phyloP scores from a whole-genome alignment of 2,113 vertebrate species.

The Himantopus leucocephalus region DNA sequence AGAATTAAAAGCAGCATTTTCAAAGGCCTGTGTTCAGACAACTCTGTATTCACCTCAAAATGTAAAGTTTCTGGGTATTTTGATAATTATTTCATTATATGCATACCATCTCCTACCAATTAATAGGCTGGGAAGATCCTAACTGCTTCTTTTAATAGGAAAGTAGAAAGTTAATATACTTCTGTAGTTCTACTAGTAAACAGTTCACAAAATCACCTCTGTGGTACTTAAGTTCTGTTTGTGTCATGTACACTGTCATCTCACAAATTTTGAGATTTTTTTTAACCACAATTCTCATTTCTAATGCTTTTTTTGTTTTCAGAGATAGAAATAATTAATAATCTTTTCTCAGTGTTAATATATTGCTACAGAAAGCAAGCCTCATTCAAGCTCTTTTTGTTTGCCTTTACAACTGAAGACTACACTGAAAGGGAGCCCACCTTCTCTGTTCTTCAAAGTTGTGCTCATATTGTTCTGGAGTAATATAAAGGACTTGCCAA shows the following conservation, averaged over 20 bases:
- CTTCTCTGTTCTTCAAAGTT: background rate
- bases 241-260: background rate
- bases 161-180: background rate
- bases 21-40: background rate
- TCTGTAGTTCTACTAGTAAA: background rate
- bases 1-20: background rate
- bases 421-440: background rate
- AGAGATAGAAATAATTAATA: background rate
- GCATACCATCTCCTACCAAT: background rate
- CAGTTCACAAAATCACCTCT: background rate
- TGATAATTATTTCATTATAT: background rate
- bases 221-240: background rate
- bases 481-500: background rate
- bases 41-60: background rate
- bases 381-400: background rate
- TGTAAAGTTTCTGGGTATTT: background rate
- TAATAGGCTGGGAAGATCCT: background rate
- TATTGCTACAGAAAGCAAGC: background rate
- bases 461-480: background rate
- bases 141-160: background rate
- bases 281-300: background rate
- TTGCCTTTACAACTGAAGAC: background rate
- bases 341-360: background rate
- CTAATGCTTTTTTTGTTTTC: background rate
- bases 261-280: background rate